phyloP scores from a whole-genome alignment of 2,888 invertebrate species.

The Proisotoma minuta region DNA sequence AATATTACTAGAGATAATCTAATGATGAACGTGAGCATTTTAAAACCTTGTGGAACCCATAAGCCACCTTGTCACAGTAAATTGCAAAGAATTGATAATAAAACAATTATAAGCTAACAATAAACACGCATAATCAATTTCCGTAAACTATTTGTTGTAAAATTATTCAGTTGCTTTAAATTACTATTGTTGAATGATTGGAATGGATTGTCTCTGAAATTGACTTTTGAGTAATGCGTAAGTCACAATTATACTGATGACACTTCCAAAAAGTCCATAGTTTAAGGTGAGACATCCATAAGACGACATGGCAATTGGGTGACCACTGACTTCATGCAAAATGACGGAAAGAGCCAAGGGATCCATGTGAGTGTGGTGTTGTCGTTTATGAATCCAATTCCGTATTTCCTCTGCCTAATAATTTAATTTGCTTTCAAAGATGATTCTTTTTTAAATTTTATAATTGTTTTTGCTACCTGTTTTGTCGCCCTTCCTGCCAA shows the following conservation, averaged over 20 bases:
- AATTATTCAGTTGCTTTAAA: too few species aligned
- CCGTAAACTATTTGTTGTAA: too few species aligned
- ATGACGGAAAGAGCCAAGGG: not conserved
- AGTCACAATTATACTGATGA: constrained; percentile 22
- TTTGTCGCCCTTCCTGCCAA: constrained; percentile 16
- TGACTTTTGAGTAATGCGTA: constrained; percentile 24
- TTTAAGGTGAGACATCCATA: constrained; percentile 16
- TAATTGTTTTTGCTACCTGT: constrained; percentile 6
- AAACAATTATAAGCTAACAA: too few species aligned
- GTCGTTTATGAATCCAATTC: constrained; percentile 8
- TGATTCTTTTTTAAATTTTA: not conserved
- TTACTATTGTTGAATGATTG: too few species aligned
- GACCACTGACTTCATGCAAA: constrained; percentile 14
- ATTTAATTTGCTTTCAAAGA: not conserved
- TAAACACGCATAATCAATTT: too few species aligned
- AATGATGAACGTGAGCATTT: too few species aligned
- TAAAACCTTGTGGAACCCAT: too few species aligned
- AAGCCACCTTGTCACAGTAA: too few species aligned
- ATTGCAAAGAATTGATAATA: too few species aligned
- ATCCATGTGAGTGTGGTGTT: constrained; percentile 5
- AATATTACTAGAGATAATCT: too few species aligned
- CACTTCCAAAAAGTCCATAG: constrained; percentile 17
- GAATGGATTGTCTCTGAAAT: too few species aligned
- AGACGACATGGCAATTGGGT: constrained; percentile 6
- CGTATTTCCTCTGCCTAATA: constrained; percentile 11